A percentile compares a stretch with the other conserved stretches of the same genome.
These are phyloP conservation scores for Proteles cristata DNA, from an alignment of 2,113 vertebrate genomes.

Conservation along the genomic window DNA sequence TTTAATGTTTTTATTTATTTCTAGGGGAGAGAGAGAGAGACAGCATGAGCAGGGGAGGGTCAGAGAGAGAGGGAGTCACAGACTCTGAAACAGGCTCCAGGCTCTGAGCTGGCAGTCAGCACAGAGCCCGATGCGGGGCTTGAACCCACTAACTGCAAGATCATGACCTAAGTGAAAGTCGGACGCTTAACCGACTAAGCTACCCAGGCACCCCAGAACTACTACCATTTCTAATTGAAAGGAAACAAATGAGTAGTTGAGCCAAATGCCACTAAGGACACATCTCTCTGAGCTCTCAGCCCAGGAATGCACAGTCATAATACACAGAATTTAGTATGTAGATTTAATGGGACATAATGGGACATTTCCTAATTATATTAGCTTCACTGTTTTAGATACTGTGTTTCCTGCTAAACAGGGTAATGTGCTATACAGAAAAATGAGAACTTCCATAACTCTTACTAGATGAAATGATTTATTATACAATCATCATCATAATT, in stretches of 20 bases:
- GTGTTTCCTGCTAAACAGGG: not conserved
- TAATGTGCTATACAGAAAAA: not conserved
- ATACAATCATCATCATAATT: not conserved
- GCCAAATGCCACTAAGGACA: not conserved
- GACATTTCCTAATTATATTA: not conserved
- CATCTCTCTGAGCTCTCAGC: not conserved
- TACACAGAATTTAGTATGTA: not conserved
- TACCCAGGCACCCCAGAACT: too few relatives aligned
- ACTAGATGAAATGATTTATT: not conserved
- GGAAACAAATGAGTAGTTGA: not conserved
- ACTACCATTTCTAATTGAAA: conserved; percentile 36
- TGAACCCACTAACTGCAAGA: too few relatives aligned
- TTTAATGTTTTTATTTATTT: too few relatives aligned
- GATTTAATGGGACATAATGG: not conserved
- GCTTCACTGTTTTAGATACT: not conserved
- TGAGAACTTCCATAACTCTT: not conserved
- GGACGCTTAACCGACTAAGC: too few relatives aligned
- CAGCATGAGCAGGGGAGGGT: too few relatives aligned
- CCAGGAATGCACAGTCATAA: not conserved
- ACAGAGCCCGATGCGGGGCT: too few relatives aligned
- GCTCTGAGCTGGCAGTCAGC: too few relatives aligned
- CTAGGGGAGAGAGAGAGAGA: too few relatives aligned
- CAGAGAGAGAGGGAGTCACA: too few relatives aligned
- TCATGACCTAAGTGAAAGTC: too few relatives aligned
- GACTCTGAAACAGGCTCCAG: too few relatives aligned